Conservation (phyloP, 2,113 vertebrate genomes). For the Raja brachyura region DNA sequence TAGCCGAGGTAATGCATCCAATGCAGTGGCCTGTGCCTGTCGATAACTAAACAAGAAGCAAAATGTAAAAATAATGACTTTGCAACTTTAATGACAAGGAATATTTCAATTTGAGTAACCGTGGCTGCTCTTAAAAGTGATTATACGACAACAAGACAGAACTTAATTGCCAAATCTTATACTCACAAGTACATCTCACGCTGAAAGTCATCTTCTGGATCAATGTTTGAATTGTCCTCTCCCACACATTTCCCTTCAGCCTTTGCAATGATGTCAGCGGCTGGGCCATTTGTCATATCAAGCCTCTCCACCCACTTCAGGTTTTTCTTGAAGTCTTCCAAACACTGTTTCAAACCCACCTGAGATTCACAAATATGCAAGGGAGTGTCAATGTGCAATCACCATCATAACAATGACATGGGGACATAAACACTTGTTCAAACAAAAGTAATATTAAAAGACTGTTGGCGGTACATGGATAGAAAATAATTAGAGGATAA, state of each 20-base stretch:
- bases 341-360: slow-evolving; percentile 73
- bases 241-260: slow-evolving; percentile 43
- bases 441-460: not conserved
- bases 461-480: not conserved
- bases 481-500: too few relatives aligned
- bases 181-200: slow-evolving; percentile 96
- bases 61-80: not conserved
- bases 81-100: not conserved
- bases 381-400: not conserved
- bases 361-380: slow-evolving; percentile 46
- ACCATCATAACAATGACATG: not conserved
- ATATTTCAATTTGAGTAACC: not conserved
- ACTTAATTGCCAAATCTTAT: not conserved
- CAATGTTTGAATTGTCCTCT: slow-evolving; percentile 44
- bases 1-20: slow-evolving; percentile 73
- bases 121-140: not conserved
- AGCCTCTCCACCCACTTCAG: slow-evolving; percentile 84
- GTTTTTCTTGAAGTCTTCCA: slow-evolving; percentile 69
- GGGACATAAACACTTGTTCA: not conserved
- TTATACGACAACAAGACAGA: not conserved
- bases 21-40: slow-evolving; percentile 82
- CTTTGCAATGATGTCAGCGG: slow-evolving; percentile 48
- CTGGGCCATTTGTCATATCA: slow-evolving; percentile 68
- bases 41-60: slow-evolving; percentile 64
- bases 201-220: slow-evolving; percentile 85